phyloP scores from a whole-genome alignment of 2,113 vertebrate genomes.

The Serinus canaria region DNA sequence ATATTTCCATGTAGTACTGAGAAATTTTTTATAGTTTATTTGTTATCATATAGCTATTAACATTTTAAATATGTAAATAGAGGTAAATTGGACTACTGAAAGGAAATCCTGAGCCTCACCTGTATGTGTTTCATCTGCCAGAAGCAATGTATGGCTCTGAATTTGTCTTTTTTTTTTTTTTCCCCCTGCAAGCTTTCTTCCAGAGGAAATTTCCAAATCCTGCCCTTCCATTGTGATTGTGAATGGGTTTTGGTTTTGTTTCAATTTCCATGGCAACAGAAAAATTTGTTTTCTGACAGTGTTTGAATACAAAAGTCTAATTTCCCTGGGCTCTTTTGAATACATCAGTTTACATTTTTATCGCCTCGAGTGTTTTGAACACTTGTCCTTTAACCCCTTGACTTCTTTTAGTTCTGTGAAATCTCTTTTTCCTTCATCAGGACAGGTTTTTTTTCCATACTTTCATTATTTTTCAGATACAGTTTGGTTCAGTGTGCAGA shows the following conservation, averaged over 20 bases:
- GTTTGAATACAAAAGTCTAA: neutral
- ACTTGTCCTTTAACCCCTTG: neutral
- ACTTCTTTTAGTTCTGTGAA: neutral
- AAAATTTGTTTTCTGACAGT: neutral
- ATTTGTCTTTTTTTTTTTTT: neutral
- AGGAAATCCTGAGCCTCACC: neutral
- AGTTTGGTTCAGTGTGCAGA: neutral
- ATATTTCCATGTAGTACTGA: neutral
- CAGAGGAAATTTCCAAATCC: slow-evolving; percentile 33
- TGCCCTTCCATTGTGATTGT: neutral
- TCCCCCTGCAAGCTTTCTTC: neutral
- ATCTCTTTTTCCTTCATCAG: neutral
- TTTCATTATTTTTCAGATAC: slow-evolving; percentile 3
- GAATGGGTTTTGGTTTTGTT: slow-evolving; percentile 6
- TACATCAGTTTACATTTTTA: neutral
- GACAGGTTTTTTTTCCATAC: neutral
- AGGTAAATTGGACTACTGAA: neutral
- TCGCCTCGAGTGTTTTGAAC: neutral
- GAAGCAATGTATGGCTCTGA: neutral
- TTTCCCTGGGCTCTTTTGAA: neutral
- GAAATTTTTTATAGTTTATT: neutral
- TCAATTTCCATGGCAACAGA: neutral
- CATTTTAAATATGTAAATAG: neutral
- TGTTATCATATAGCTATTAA: neutral
- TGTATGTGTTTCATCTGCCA: neutral